These are phyloP conservation scores for Chamaedrilus cognettii DNA, from an alignment of 2,888 invertebrate species.

Conservation along the genomic window DNA sequence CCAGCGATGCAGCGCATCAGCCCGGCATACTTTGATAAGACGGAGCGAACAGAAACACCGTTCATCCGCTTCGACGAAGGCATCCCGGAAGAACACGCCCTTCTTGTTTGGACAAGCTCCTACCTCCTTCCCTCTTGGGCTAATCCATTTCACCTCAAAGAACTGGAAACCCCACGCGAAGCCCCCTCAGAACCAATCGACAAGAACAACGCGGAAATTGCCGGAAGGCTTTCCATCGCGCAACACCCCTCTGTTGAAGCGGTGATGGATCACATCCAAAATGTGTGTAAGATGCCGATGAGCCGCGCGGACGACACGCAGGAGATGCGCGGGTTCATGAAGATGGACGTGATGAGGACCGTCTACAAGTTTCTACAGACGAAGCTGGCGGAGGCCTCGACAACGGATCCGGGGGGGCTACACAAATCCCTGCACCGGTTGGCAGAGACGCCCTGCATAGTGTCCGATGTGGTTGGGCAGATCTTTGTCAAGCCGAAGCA, in stretches of 20 bases:
- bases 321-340: constrained; percentile 35
- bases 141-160: constrained; percentile 36
- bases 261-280: constrained; percentile 33
- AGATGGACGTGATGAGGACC: constrained; percentile 38
- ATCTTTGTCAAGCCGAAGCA: constrained; percentile 36
- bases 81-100: constrained; percentile 35
- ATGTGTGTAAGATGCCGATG: constrained; percentile 24
- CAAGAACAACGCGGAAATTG: constrained; percentile 21
- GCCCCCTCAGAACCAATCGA: no score
- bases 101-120: constrained; percentile 36
- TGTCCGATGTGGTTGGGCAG: constrained; percentile 35
- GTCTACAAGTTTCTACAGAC: constrained; percentile 37
- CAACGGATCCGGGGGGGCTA: constrained; percentile 8
- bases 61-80: constrained; percentile 38
- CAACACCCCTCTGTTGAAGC: constrained; percentile 31
- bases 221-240: constrained; percentile 27
- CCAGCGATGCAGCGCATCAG: constrained; percentile 30
- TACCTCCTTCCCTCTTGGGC: constrained; percentile 41
- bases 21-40: no score
- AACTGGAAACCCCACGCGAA: no score
- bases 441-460: constrained; percentile 26
- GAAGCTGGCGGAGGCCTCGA: constrained; percentile 15
- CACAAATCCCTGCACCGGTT: constrained; percentile 8
- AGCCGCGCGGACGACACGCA: constrained; percentile 17
- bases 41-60: no score